Conservation (phyloP, 2,888 invertebrate genomes). For the Malacosoma neustria region DNA sequence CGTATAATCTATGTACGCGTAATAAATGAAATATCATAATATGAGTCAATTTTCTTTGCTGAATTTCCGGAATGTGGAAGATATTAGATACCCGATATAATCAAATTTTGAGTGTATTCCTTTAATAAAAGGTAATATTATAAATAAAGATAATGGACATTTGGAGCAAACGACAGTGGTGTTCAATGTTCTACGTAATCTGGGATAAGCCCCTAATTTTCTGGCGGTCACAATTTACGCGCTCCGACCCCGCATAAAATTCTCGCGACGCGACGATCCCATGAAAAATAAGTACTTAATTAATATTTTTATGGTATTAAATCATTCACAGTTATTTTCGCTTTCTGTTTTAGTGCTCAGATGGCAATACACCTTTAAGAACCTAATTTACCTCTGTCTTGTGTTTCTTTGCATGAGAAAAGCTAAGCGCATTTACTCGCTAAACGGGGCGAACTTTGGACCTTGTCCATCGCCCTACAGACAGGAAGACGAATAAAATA, state of each 20-base stretch:
- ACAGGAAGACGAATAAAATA: too few species aligned
- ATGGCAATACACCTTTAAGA: too few species aligned
- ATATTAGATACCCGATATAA: not conserved
- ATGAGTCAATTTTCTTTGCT: not conserved
- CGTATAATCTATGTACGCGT: not conserved
- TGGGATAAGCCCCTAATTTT: constrained; percentile 48
- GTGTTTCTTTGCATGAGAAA: too few species aligned
- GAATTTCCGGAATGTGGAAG: not conserved
- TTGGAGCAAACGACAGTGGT: constrained; percentile 25
- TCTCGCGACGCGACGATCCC: constrained; percentile 15
- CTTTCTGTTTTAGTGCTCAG: too few species aligned
- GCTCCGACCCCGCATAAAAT: constrained; percentile 21
- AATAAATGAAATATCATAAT: not conserved
- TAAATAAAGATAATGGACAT: constrained; percentile 22
- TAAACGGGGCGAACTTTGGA: too few species aligned
- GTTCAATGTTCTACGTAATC: constrained; percentile 40
- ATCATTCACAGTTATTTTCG: too few species aligned
- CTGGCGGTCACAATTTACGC: constrained; percentile 34
- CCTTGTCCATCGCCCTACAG: too few species aligned
- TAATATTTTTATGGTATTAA: constrained; percentile 15
- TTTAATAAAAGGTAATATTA: constrained; percentile 14
- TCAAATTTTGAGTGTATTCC: constrained; percentile 2
- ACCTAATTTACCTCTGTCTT: too few species aligned
- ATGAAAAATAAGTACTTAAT: constrained; percentile 20
- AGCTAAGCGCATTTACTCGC: too few species aligned